A percentile compares a stretch with the other conserved stretches of the same genome.
Evolutionary conservation across 2,797 vertebrate species (phyloP).

Genomic region (Acanthurus leucopareius): DNA sequence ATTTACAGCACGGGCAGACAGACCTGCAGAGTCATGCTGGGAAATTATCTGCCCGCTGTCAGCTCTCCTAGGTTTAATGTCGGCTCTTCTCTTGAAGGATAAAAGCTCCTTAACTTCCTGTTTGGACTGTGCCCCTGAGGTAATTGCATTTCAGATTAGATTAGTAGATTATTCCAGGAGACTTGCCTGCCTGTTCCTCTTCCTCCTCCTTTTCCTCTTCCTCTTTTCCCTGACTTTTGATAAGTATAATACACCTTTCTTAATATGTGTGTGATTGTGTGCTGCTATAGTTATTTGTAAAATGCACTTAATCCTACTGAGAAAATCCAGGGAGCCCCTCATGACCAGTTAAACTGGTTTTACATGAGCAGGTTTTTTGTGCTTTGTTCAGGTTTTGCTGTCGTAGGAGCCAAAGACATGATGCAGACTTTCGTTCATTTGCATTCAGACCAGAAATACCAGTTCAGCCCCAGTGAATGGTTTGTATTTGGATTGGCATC

Average conservation of each 20-base stretch:
- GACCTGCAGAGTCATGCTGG: slow-evolving; percentile 51
- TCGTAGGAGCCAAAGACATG: slow-evolving; percentile 17
- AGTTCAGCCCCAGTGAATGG: slow-evolving; percentile 46
- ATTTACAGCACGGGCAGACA: background rate
- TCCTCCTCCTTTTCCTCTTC: background rate
- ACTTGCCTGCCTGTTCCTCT: slow-evolving; percentile 8
- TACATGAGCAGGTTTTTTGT: slow-evolving; percentile 21
- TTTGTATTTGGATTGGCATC: slow-evolving; percentile 22
- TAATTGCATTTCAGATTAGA: slow-evolving; percentile 68
- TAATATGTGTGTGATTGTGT: background rate
- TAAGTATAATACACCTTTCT: background rate
- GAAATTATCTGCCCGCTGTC: slow-evolving; percentile 35
- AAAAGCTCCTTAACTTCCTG: slow-evolving; percentile 65
- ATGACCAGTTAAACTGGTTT: slow-evolving; percentile 52
- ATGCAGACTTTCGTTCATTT: slow-evolving; percentile 47
- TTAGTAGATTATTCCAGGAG: slow-evolving; percentile 62
- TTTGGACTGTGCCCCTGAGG: slow-evolving; percentile 33
- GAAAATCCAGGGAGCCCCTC: background rate
- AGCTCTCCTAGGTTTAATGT: slow-evolving; percentile 36
- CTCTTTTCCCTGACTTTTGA: background rate
- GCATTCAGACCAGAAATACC: slow-evolving; percentile 66
- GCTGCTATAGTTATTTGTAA: background rate
- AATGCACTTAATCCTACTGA: slow-evolving; percentile 1
- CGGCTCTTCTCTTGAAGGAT: slow-evolving; percentile 44
- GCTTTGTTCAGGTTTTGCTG: slow-evolving; percentile 37